Evolutionary conservation across 2,113 vertebrate genomes (phyloP).

Genomic region (Phrynocephalus versicolor): DNA sequence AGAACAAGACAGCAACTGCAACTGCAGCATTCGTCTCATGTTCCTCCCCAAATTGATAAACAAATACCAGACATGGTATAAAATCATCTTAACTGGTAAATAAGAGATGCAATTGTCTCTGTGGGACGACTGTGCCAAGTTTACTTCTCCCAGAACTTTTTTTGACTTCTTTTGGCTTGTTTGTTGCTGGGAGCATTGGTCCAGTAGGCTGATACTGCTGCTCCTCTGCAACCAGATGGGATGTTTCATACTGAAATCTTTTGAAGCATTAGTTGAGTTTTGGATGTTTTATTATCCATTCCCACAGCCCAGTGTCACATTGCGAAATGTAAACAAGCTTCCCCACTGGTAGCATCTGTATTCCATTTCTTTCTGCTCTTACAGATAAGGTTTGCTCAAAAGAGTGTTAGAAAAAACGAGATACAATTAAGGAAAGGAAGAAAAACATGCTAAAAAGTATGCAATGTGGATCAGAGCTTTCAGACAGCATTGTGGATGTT

Average conservation of each 20-base stretch:
- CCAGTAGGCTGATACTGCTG: not conserved
- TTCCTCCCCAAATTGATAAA: no score
- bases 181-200: no score
- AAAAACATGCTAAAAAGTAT: not conserved
- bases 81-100: not conserved
- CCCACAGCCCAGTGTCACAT: not conserved
- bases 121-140: no score
- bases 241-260: not conserved
- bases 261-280: not conserved
- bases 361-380: not conserved
- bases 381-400: not conserved
- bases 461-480: not conserved
- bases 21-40: no score
- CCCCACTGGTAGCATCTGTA: not conserved
- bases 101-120: no score
- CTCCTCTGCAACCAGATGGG: not conserved
- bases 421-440: not conserved
- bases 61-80: no score
- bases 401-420: not conserved
- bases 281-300: not conserved
- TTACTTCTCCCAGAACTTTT: no score
- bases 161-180: no score
- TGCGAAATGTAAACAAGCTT: slow-evolving; percentile 7
- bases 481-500: not conserved
- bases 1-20: no score